Evolutionary conservation across 2,113 vertebrate genomes (phyloP).

Genomic region (Morone chrysops): DNA sequence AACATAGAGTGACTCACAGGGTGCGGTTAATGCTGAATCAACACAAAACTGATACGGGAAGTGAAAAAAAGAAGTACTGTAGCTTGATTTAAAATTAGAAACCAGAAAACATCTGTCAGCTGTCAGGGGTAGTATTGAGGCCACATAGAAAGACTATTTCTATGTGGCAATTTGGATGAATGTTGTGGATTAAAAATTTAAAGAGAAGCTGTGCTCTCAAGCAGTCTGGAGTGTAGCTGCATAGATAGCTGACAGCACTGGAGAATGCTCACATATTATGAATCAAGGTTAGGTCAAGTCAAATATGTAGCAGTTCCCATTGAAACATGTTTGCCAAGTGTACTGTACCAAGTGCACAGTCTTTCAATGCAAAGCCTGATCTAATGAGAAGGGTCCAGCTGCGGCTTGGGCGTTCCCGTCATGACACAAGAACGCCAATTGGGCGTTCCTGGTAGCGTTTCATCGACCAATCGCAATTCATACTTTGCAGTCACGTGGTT

Average conservation of each 20-base stretch:
- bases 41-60: background rate
- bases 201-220: background rate
- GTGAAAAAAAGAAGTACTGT: background rate
- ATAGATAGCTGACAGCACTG: background rate
- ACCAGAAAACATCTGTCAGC: constrained; percentile 11
- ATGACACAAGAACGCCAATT: too few relatives aligned
- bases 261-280: background rate
- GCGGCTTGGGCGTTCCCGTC: too few relatives aligned
- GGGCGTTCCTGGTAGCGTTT: too few relatives aligned
- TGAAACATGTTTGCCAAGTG: background rate
- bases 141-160: background rate
- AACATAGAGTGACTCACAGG: background rate
- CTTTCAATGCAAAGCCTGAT: background rate
- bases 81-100: constrained; percentile 8
- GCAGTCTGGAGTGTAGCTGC: background rate
- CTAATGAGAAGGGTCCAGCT: too few relatives aligned
- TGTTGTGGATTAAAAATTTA: background rate
- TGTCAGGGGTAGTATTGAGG: background rate
- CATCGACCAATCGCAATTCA: too few relatives aligned
- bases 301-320: too few relatives aligned
- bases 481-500: too few relatives aligned
- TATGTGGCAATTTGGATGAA: constrained; percentile 1
- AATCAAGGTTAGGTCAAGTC: background rate
- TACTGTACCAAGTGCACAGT: too few relatives aligned
- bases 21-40: background rate